A percentile compares a stretch with the other conserved stretches of the same genome.
Evolutionary conservation across 1,140 invertebrate species (phyloP).

Genomic region (Himalopsyche phryganea): DNA sequence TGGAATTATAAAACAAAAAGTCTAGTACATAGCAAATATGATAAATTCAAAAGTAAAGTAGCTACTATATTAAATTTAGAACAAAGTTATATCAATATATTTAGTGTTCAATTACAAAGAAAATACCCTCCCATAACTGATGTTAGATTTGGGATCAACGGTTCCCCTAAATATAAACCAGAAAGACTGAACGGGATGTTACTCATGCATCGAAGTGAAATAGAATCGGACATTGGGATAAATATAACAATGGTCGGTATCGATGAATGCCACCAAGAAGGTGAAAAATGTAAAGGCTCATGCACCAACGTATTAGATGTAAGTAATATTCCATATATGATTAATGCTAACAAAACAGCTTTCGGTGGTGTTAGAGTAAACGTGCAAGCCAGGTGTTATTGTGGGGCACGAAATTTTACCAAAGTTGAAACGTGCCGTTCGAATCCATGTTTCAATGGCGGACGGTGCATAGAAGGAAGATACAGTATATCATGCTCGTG

Average conservation of each 20-base stretch:
- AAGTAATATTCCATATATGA: slow-evolving; percentile 61
- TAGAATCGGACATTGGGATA: slow-evolving; percentile 61
- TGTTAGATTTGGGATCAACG: slow-evolving; percentile 64
- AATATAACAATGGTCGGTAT: slow-evolving; percentile 69
- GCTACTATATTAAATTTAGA: slow-evolving; percentile 54
- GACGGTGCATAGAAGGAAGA: slow-evolving; percentile 59
- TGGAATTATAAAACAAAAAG: slow-evolving; percentile 51
- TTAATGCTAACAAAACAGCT: slow-evolving; percentile 71
- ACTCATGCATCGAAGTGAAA: slow-evolving; percentile 59
- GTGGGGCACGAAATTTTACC: slow-evolving; percentile 53
- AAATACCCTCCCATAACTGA: slow-evolving; percentile 59
- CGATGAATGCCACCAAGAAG: slow-evolving; percentile 63
- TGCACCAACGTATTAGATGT: slow-evolving; percentile 63
- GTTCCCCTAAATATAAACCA: slow-evolving; percentile 63
- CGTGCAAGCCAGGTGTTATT: slow-evolving; percentile 56
- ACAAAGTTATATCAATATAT: slow-evolving; percentile 63
- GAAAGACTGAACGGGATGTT: slow-evolving; percentile 64
- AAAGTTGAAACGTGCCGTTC: slow-evolving; percentile 56
- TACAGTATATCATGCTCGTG: slow-evolving; percentile 62
- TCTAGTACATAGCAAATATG: slow-evolving; percentile 44
- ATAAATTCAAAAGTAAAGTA: slow-evolving; percentile 56
- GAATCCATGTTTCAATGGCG: slow-evolving; percentile 67
- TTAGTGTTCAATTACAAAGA: slow-evolving; percentile 59
- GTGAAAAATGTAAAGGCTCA: slow-evolving; percentile 60
- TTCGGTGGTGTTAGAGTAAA: slow-evolving; percentile 63